A percentile compares a stretch with the other conserved stretches of the same genome.
Conservation (phyloP, 2,113 vertebrate genomes). For the Pelmatolapia mariae region DNA sequence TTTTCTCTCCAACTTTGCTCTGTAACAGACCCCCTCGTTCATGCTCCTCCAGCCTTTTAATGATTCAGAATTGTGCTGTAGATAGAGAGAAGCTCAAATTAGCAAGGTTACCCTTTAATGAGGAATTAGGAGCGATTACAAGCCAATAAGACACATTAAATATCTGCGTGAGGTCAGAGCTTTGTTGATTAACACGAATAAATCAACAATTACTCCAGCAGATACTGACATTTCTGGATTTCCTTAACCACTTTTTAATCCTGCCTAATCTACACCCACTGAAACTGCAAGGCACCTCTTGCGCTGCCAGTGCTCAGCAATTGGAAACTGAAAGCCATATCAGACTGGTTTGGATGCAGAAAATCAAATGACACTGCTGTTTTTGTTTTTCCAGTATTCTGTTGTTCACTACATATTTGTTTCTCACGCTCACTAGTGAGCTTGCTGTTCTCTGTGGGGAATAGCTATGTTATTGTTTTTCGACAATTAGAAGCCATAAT, state of each 20-base stretch:
- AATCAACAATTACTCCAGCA: not conserved
- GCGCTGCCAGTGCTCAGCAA: not conserved
- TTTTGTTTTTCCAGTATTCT: not conserved
- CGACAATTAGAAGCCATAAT: not conserved
- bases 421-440: not conserved
- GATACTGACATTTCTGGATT: not conserved
- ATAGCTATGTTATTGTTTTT: not conserved
- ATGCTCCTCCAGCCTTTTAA: not conserved
- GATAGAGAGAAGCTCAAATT: not conserved
- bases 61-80: not conserved
- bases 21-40: not conserved
- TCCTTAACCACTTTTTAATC: not conserved
- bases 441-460: not conserved
- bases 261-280: not conserved
- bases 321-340: not conserved
- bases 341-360: not conserved
- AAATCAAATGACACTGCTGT: not conserved
- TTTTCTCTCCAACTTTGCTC: not conserved
- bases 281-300: not conserved
- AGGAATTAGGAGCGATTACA: slow-evolving; percentile 9
- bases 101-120: not conserved
- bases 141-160: not conserved
- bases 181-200: slow-evolving; percentile 22
- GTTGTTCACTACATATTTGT: not conserved
- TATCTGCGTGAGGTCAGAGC: not conserved